Evolutionary conservation across 2,797 vertebrate species (phyloP).

Genomic region (Geotrypetes seraphini): DNA sequence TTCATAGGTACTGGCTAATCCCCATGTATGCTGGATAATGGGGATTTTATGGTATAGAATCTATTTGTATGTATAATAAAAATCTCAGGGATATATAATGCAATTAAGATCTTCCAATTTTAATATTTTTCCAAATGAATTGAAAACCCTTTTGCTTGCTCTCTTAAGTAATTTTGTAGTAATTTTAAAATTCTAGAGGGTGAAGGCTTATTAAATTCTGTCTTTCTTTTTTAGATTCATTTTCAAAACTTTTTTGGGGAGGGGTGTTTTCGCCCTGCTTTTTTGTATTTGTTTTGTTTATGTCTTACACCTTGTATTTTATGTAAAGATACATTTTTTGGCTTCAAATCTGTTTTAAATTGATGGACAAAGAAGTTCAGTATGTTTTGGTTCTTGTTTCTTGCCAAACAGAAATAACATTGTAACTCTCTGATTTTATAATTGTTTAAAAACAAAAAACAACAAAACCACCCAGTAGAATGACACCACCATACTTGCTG

Average conservation of each 20-base stretch:
- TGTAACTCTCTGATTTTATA: slow-evolving; percentile 10
- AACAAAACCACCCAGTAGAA: no score
- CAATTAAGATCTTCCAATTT: slow-evolving; percentile 40
- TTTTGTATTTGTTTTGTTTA: slow-evolving; percentile 8
- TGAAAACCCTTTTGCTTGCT: slow-evolving; percentile 23
- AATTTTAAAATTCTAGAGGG: slow-evolving; percentile 14
- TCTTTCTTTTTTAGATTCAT: neutral
- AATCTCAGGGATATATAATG: slow-evolving; percentile 38
- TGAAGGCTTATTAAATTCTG: slow-evolving; percentile 4
- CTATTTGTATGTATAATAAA: slow-evolving; percentile 33
- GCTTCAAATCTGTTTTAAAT: slow-evolving; percentile 3
- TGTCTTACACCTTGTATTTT: slow-evolving; percentile 18
- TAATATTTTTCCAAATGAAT: slow-evolving; percentile 27
- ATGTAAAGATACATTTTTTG: slow-evolving; percentile 2
- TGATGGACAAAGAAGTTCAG: slow-evolving; percentile 3
- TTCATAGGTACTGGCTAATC: no score
- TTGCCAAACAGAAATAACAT: neutral
- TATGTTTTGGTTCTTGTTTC: slow-evolving; percentile 2
- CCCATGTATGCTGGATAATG: no score
- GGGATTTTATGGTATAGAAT: no score
- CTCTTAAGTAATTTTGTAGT: slow-evolving; percentile 16
- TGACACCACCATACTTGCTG: slow-evolving; percentile 11
- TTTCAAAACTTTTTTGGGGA: slow-evolving; percentile 1
- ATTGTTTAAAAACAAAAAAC: neutral
- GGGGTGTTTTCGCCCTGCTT: slow-evolving; percentile 1